Conservation (phyloP, 2,888 invertebrate species). For the Philopedon plagiatum region DNA sequence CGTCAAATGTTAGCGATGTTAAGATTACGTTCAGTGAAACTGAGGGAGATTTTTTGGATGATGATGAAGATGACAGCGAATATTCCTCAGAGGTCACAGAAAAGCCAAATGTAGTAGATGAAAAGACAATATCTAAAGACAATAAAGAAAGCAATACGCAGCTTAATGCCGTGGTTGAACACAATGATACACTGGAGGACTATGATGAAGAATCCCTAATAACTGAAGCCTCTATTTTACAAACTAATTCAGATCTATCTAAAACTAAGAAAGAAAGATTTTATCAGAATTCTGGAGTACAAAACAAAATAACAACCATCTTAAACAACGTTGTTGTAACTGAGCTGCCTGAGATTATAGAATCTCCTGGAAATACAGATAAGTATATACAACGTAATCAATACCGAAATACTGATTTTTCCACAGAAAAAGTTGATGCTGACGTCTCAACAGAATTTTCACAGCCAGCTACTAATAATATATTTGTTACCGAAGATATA, state of each 20-base stretch:
- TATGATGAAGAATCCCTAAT: too few species aligned
- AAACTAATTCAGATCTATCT: too few species aligned
- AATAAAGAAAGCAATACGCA: not conserved
- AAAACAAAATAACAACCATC: too few species aligned
- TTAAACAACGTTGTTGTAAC: too few species aligned
- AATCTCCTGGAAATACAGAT: too few species aligned
- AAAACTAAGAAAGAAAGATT: too few species aligned
- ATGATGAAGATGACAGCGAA: conserved; percentile 27
- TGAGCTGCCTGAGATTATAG: too few species aligned
- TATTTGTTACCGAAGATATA: not conserved
- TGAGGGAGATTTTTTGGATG: conserved; percentile 45
- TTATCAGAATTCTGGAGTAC: too few species aligned
- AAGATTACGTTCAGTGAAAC: conserved; percentile 46
- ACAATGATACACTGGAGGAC: too few species aligned
- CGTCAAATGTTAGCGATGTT: conserved; percentile 36
- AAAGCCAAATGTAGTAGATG: not conserved
- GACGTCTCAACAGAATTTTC: conserved; percentile 2
- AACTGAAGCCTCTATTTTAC: too few species aligned
- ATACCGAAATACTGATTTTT: not conserved
- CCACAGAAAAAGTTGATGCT: not conserved
- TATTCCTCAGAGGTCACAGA: not conserved
- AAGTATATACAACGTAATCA: too few species aligned
- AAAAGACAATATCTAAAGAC: not conserved
- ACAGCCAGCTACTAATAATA: not conserved
- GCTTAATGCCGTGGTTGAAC: not conserved